phyloP scores from a whole-genome alignment of 2,888 invertebrate species.

The Andrena praecox region DNA sequence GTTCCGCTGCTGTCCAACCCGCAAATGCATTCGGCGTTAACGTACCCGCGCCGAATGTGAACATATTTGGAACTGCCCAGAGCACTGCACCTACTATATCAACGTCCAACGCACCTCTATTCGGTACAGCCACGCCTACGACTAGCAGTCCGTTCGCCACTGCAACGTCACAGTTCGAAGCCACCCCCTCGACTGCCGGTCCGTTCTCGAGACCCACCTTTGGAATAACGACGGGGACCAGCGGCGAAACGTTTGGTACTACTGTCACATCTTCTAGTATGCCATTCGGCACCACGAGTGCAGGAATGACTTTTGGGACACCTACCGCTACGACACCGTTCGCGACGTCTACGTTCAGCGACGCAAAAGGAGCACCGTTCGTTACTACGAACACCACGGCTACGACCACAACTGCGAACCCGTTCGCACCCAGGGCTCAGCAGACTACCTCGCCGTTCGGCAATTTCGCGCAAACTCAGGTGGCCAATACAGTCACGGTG shows the following conservation, averaged over 20 bases:
- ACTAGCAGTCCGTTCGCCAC: conserved; percentile 55
- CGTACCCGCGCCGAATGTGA: conserved; percentile 37
- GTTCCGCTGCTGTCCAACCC: conserved; percentile 44
- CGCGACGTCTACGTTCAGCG: conserved; percentile 40
- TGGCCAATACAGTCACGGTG: conserved; percentile 1
- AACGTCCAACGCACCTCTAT: conserved; percentile 34
- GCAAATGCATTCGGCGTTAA: conserved; percentile 51
- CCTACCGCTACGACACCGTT: conserved; percentile 42
- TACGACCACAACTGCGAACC: conserved; percentile 57
- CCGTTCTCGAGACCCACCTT: conserved; percentile 54
- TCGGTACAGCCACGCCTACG: conserved; percentile 44
- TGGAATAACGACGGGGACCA: conserved; percentile 33
- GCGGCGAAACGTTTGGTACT: conserved; percentile 57
- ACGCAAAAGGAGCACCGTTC: conserved; percentile 61
- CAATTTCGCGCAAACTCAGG: conserved; percentile 42
- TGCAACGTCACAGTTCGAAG: conserved; percentile 54
- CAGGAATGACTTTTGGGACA: conserved; percentile 39
- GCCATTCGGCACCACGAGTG: conserved; percentile 56
- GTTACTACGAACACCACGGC: conserved; percentile 56
- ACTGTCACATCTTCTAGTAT: conserved; percentile 64
- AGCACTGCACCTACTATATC: conserved; percentile 27
- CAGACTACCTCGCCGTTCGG: conserved; percentile 65
- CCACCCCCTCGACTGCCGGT: conserved; percentile 36
- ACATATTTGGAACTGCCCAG: conserved; percentile 53
- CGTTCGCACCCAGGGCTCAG: conserved; percentile 57